Conservation (phyloP, 1,140 invertebrate species). For the Bombus ignitus region DNA sequence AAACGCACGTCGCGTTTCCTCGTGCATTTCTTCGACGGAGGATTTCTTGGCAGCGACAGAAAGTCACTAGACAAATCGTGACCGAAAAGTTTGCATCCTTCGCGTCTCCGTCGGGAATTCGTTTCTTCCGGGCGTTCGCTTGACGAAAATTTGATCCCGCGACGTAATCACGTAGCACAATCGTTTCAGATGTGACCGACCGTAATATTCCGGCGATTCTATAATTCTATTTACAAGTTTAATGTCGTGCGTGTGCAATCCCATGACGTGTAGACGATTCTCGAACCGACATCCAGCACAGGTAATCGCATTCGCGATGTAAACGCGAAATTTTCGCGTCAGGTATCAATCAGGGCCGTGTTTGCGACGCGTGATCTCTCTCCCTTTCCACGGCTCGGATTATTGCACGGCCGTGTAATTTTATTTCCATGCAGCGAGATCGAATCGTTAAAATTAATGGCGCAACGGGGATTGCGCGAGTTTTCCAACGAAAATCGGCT, state of each 20-base stretch:
- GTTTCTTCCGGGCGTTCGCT: neutral
- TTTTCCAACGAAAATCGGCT: neutral
- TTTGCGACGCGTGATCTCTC: constrained; percentile 10
- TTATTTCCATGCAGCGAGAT: constrained; percentile 4
- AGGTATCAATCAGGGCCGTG: constrained; percentile 25
- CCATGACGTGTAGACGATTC: too few relatives aligned
- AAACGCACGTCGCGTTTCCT: neutral
- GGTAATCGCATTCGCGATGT: neutral
- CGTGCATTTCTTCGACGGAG: neutral
- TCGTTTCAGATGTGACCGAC: too few relatives aligned
- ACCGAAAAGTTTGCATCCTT: neutral
- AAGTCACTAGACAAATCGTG: constrained; percentile 5
- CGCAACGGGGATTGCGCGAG: neutral
- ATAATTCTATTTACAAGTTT: constrained; percentile 32
- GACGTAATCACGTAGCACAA: too few relatives aligned
- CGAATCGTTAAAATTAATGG: constrained; percentile 34
- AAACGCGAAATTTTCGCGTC: constrained; percentile 30
- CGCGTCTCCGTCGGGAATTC: neutral
- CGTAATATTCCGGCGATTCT: neutral
- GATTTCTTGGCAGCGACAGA: neutral
- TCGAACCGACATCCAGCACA: too few relatives aligned
- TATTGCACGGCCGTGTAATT: constrained; percentile 20
- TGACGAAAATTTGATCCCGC: neutral
- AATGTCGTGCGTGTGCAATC: neutral
- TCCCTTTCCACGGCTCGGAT: neutral